These are phyloP conservation scores for Phataginus tricuspis DNA, from an alignment of 2,797 vertebrate genomes.

Conservation along the genomic window DNA sequence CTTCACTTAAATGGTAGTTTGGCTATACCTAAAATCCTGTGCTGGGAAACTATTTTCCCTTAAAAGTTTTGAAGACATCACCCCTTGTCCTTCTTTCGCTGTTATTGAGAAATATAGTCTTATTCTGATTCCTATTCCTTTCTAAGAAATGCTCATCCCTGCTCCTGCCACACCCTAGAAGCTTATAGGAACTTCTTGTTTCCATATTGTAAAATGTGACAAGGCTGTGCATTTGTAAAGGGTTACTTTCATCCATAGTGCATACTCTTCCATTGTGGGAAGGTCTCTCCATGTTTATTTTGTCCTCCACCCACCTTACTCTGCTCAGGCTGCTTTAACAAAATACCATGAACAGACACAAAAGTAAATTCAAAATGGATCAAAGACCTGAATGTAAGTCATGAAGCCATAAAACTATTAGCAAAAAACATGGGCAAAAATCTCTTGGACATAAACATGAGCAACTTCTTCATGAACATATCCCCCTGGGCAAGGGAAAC, in stretches of 20 bases:
- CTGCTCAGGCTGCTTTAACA: neutral
- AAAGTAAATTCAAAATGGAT: no score
- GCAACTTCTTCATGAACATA: no score
- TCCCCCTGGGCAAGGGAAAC: no score
- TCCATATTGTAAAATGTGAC: neutral
- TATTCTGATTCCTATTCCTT: neutral
- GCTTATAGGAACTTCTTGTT: neutral
- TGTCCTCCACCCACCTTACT: neutral
- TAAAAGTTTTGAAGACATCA: neutral
- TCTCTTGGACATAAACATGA: no score
- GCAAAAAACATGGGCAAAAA: no score
- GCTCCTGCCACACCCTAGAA: neutral
- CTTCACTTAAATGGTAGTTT: neutral
- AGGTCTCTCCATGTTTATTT: neutral
- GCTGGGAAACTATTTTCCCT: neutral
- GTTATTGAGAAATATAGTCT: neutral
- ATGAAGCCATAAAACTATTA: no score
- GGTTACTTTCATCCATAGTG: neutral
- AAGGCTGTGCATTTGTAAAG: neutral
- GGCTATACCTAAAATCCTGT: neutral
- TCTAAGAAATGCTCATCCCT: neutral
- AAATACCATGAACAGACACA: neutral
- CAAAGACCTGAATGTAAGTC: no score
- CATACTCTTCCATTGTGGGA: neutral
- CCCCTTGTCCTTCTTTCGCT: neutral